Evolutionary conservation across 2,888 invertebrate species (phyloP).

Genomic region (Pyrrhia umbra): DNA sequence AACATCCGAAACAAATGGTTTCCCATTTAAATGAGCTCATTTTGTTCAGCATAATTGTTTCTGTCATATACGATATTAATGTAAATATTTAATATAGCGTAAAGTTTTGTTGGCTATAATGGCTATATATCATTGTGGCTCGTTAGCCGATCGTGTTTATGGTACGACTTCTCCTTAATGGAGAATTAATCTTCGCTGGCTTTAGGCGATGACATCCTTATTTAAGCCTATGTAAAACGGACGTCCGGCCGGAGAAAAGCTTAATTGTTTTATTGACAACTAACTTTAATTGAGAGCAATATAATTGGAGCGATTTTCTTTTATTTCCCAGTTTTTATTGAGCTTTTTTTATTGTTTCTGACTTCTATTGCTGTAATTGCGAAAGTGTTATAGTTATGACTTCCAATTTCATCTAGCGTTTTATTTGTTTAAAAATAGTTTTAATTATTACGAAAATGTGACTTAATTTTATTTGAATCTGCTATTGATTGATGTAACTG

Average conservation of each 20-base stretch:
- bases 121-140: slow-evolving; percentile 64
- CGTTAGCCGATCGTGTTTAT: slow-evolving; percentile 63
- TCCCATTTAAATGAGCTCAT: slow-evolving; percentile 62
- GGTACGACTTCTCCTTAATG: slow-evolving; percentile 63
- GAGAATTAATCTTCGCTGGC: slow-evolving; percentile 73
- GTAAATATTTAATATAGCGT: slow-evolving; percentile 64
- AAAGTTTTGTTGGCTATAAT: slow-evolving; percentile 59
- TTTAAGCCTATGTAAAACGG: slow-evolving; percentile 75
- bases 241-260: slow-evolving; percentile 82
- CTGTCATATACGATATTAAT: slow-evolving; percentile 61
- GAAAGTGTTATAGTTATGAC: slow-evolving; percentile 4
- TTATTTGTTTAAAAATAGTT: not conserved
- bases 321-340: slow-evolving; percentile 46
- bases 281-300: slow-evolving; percentile 43
- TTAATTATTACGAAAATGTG: not conserved
- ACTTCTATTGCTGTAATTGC: slow-evolving; percentile 20
- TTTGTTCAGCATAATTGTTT: slow-evolving; percentile 62
- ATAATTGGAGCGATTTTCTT: slow-evolving; percentile 40
- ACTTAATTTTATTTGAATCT: not conserved
- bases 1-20: slow-evolving; percentile 57
- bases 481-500: not conserved
- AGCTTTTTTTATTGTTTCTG: slow-evolving; percentile 41
- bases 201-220: slow-evolving; percentile 78
- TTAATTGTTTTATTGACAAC: slow-evolving; percentile 76
- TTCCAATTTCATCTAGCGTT: slow-evolving; percentile 3